Percentiles rank a stretch among this genome's conserved stretches.
These are phyloP conservation scores for Dendropsophus ebraccatus DNA, from an alignment of 2,113 vertebrate genomes.

Conservation along the genomic window DNA sequence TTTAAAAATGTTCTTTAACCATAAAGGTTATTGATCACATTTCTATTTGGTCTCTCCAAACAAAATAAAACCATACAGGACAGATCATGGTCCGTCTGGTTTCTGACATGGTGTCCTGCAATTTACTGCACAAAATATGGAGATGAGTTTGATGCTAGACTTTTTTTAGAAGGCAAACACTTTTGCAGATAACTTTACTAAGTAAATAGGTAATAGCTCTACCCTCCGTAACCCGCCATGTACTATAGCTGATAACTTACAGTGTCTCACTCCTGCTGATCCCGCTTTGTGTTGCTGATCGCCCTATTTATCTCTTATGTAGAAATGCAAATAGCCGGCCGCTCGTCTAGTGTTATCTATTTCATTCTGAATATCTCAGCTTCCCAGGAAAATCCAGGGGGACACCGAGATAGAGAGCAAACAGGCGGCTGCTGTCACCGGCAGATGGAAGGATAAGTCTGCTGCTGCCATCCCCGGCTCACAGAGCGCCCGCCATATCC, in stretches of 20 bases:
- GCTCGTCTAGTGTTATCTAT: neutral
- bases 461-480: neutral
- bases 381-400: neutral
- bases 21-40: too few relatives aligned
- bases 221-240: neutral
- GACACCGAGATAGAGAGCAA: constrained; percentile 3
- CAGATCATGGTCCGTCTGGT: too few relatives aligned
- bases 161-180: neutral
- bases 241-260: neutral
- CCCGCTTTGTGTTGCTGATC: neutral
- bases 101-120: too few relatives aligned
- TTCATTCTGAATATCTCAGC: neutral
- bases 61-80: too few relatives aligned
- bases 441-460: constrained; percentile 49
- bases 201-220: neutral
- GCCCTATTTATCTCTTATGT: neutral
- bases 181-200: neutral
- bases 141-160: too few relatives aligned
- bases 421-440: neutral
- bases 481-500: neutral
- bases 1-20: too few relatives aligned
- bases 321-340: neutral
- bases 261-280: neutral
- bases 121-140: too few relatives aligned
- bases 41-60: too few relatives aligned